Conservation (phyloP, 2,888 invertebrate species). For the Calameuta idolon region DNA sequence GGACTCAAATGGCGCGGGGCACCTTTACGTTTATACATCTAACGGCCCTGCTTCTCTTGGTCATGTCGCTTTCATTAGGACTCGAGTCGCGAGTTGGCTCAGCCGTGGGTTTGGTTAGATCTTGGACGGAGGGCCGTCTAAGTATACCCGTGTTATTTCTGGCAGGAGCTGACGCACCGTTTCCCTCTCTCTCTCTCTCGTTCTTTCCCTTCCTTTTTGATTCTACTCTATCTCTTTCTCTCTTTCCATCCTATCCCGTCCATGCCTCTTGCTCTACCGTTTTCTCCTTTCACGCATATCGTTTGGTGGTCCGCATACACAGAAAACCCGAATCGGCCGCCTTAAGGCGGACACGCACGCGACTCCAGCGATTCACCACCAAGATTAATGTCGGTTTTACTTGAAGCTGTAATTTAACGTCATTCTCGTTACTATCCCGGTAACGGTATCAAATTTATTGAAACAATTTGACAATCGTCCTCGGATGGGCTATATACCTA, state of each 20-base stretch:
- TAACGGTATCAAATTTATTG: background rate
- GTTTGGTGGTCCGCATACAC: background rate
- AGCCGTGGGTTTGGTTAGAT: slow-evolving; percentile 48
- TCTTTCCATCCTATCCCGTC: slow-evolving; percentile 9
- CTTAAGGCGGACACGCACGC: background rate
- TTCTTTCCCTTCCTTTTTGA: slow-evolving; percentile 13
- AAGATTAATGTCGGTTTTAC: background rate
- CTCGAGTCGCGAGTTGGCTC: slow-evolving; percentile 34
- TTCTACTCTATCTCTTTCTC: slow-evolving; percentile 23
- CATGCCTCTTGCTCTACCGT: slow-evolving; percentile 15
- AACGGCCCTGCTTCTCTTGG: background rate
- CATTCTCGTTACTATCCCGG: background rate
- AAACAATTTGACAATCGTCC: background rate
- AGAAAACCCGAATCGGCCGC: background rate
- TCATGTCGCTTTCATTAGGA: slow-evolving; percentile 54
- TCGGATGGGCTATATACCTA: background rate
- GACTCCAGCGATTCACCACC: background rate
- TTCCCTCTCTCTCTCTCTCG: slow-evolving; percentile 37
- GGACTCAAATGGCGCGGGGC: background rate
- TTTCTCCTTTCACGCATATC: background rate
- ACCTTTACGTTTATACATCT: background rate
- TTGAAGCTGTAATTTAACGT: background rate
- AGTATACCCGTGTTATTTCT: slow-evolving; percentile 66
- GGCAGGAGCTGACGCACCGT: slow-evolving; percentile 65
- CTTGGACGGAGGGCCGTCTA: slow-evolving; percentile 63